Conservation (phyloP, 2,888 invertebrate genomes). For the Campopleginae sp. region DNA sequence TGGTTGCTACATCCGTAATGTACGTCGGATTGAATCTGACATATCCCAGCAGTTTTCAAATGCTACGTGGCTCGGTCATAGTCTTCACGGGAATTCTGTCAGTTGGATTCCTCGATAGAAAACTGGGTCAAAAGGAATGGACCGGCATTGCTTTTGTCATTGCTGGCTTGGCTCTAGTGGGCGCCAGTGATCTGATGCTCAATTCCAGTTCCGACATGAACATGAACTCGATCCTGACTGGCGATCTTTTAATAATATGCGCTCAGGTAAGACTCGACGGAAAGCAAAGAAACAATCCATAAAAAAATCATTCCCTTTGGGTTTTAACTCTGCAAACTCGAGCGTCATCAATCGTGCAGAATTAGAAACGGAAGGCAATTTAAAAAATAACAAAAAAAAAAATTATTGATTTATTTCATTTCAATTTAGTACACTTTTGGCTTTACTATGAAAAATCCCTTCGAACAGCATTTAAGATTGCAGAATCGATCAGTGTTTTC, state of each 20-base stretch:
- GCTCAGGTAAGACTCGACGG: slow-evolving; percentile 86
- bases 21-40: slow-evolving; percentile 96
- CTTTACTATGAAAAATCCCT: too few species aligned
- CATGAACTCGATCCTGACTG: slow-evolving; percentile 92
- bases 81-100: slow-evolving; percentile 95
- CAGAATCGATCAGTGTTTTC: background rate
- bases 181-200: slow-evolving; percentile 89
- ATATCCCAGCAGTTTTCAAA: slow-evolving; percentile 97
- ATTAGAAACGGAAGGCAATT: too few species aligned
- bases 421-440: too few species aligned
- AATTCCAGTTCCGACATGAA: slow-evolving; percentile 82
- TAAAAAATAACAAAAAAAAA: too few species aligned
- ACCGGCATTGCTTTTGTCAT: slow-evolving; percentile 90
- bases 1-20: slow-evolving; percentile 95
- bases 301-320: too few species aligned
- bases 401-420: too few species aligned
- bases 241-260: slow-evolving; percentile 90
- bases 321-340: too few species aligned
- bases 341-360: too few species aligned
- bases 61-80: slow-evolving; percentile 96
- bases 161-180: slow-evolving; percentile 89
- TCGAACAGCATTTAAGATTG: background rate
- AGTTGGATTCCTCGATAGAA: slow-evolving; percentile 90
- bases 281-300: too few species aligned
- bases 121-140: slow-evolving; percentile 90